phyloP scores from a whole-genome alignment of 2,113 vertebrate species.

The Dissostichus mawsoni region DNA sequence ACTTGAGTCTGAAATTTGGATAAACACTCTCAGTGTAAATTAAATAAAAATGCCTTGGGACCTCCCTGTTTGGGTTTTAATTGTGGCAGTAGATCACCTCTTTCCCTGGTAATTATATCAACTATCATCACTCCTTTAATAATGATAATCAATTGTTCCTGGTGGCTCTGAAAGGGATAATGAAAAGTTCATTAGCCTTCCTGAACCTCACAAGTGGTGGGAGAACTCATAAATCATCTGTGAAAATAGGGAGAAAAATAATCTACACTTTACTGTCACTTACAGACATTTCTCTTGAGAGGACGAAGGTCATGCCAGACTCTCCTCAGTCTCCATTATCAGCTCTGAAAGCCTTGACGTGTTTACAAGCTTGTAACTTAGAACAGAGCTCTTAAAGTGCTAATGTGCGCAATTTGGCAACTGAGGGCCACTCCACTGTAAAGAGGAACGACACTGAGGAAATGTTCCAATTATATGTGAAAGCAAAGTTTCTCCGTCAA shows the following conservation, averaged over 20 bases:
- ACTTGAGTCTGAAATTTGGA: slow-evolving; percentile 47
- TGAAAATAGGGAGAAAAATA: slow-evolving; percentile 1
- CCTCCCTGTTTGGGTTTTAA: slow-evolving; percentile 68
- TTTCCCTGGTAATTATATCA: slow-evolving; percentile 63
- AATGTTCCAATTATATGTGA: background rate
- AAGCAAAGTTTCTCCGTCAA: background rate
- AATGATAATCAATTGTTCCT: slow-evolving; percentile 72
- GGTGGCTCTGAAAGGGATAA: slow-evolving; percentile 63
- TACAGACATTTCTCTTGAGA: slow-evolving; percentile 7
- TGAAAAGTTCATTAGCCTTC: slow-evolving; percentile 72
- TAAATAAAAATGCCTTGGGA: slow-evolving; percentile 49
- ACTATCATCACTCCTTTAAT: slow-evolving; percentile 69
- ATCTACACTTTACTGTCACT: slow-evolving; percentile 11
- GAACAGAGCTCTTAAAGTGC: slow-evolving; percentile 7
- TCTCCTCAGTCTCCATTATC: slow-evolving; percentile 16
- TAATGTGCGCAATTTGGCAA: slow-evolving; percentile 39
- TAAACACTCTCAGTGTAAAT: slow-evolving; percentile 62
- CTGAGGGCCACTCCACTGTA: slow-evolving; percentile 15
- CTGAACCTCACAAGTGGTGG: slow-evolving; percentile 46
- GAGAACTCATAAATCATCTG: slow-evolving; percentile 64
- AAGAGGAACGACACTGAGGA: background rate
- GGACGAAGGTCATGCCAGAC: slow-evolving; percentile 11
- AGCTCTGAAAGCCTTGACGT: background rate
- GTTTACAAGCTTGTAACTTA: slow-evolving; percentile 37
- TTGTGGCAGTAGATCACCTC: slow-evolving; percentile 74